Conservation (phyloP, 2,888 invertebrate genomes). For the Mongoloraphidia duomilia region DNA sequence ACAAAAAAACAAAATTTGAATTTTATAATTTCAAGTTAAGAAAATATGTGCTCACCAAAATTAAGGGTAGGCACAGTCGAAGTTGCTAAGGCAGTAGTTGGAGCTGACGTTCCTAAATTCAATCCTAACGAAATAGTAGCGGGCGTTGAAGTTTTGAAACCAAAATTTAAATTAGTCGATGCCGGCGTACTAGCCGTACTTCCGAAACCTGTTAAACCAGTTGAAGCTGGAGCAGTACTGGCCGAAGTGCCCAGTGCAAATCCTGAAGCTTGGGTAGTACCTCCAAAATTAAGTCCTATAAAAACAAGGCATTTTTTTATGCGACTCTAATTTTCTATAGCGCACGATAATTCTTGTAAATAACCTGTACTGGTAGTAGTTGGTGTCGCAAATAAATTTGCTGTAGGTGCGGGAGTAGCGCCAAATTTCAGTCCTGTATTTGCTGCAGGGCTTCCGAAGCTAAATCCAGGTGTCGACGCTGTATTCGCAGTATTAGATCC, state of each 20-base stretch:
- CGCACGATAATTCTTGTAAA: too few species aligned
- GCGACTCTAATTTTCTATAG: too few species aligned
- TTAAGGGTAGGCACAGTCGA: constrained; percentile 11
- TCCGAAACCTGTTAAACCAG: too few species aligned
- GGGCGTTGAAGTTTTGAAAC: constrained; percentile 17
- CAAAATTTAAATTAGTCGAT: constrained; percentile 15
- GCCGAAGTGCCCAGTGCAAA: too few species aligned
- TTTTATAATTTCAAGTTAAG: constrained; percentile 2
- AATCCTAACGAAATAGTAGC: constrained; percentile 7
- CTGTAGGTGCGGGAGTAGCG: not conserved
- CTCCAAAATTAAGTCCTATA: too few species aligned
- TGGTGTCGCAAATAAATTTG: constrained; percentile 1
- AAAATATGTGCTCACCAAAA: constrained; percentile 8
- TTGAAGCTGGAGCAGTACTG: too few species aligned
- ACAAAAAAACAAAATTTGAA: too few species aligned
- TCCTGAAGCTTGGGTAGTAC: too few species aligned
- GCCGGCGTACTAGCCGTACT: not conserved
- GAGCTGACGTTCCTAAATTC: constrained; percentile 14
- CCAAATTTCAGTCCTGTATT: constrained; percentile 4
- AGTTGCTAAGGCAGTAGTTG: constrained; percentile 8
- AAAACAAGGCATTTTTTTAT: too few species aligned
- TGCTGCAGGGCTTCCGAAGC: constrained; percentile 9
- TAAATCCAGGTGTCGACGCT: constrained; percentile 3
- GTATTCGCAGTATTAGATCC: not conserved
- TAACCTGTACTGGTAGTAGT: not conserved